Percentiles rank a stretch among this genome's conserved stretches.
Conservation (phyloP, 2,113 vertebrate genomes). For the Indicator maculatus region DNA sequence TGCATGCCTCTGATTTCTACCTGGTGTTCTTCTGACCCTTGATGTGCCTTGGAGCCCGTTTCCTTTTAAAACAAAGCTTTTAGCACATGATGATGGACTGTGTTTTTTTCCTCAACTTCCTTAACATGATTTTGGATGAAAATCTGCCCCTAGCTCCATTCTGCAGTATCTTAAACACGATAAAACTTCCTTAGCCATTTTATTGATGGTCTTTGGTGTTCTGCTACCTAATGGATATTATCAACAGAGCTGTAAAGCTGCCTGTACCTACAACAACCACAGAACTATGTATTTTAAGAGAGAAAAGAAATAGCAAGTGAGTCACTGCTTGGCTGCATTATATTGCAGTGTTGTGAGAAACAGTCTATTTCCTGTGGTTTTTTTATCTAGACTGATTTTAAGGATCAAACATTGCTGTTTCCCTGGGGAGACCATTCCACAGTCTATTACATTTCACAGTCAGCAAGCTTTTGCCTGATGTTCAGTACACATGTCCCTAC, state of each 20-base stretch:
- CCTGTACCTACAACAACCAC: neutral
- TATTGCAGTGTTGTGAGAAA: neutral
- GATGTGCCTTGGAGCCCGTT: neutral
- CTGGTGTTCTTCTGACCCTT: neutral
- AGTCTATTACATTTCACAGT: neutral
- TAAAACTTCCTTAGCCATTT: neutral
- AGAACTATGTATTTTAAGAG: neutral
- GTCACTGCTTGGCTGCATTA: neutral
- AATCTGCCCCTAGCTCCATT: neutral
- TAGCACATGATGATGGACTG: neutral
- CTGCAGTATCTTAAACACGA: neutral
- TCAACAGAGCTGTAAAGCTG: neutral
- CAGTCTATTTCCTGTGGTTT: neutral
- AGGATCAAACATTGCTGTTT: neutral
- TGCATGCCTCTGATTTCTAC: neutral
- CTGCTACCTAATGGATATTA: neutral
- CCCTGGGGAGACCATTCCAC: neutral
- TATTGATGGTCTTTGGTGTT: neutral
- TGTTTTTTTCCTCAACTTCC: neutral
- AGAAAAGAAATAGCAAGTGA: slow-evolving; percentile 8
- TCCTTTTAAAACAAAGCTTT: neutral
- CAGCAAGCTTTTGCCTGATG: neutral
- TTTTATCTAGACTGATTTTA: slow-evolving; percentile 14
- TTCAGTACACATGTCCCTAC: neutral
- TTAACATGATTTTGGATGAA: neutral